A percentile compares a stretch with the other conserved stretches of the same genome.
Evolutionary conservation across 2,113 vertebrate genomes (phyloP).

Genomic region (Cephalophus harveyi): DNA sequence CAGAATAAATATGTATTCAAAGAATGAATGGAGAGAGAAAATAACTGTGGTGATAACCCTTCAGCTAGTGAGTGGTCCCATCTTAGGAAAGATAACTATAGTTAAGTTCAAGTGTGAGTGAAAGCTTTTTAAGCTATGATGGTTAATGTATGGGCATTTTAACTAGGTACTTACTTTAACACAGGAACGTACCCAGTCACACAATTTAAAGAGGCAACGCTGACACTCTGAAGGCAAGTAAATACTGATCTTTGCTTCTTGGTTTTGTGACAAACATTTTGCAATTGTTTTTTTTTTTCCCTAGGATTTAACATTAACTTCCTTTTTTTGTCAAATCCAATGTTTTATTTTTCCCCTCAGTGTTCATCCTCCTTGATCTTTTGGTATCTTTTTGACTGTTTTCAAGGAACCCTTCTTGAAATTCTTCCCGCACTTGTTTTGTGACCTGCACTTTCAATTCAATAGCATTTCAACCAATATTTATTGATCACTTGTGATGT

Average conservation of each 20-base stretch:
- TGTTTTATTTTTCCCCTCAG: background rate
- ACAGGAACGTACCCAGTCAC: background rate
- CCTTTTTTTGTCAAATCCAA: background rate
- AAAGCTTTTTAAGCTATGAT: background rate
- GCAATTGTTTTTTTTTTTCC: background rate
- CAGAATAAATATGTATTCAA: background rate
- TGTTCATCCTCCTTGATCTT: background rate
- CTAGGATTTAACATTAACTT: slow-evolving; percentile 29
- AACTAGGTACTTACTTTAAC: background rate
- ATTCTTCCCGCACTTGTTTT: slow-evolving; percentile 33
- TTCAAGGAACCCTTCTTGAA: background rate
- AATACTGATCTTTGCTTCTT: background rate
- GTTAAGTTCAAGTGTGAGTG: background rate
- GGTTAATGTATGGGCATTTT: background rate
- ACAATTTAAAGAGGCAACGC: background rate
- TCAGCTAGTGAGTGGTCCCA: background rate
- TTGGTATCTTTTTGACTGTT: background rate
- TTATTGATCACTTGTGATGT: slow-evolving; percentile 49
- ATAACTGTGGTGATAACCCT: background rate
- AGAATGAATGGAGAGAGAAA: background rate
- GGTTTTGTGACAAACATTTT: slow-evolving; percentile 14
- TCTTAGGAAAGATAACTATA: background rate
- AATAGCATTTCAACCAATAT: slow-evolving; percentile 39
- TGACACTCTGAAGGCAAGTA: background rate
- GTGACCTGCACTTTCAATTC: background rate